Base-by-base conservation (phyloP, 2,797 vertebrate genomes). In the Bovichtus variegatus region DNA sequence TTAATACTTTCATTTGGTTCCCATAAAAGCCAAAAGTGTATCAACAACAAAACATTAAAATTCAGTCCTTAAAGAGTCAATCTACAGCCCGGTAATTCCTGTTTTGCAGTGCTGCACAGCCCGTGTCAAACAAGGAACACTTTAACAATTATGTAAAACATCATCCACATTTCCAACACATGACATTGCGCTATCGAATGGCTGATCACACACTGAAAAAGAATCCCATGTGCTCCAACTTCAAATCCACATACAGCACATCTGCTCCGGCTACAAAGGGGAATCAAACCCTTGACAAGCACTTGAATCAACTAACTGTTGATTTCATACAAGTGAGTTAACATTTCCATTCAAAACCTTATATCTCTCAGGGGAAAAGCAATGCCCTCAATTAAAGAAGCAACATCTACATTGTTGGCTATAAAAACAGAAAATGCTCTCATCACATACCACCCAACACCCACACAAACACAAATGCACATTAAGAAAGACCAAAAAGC, bases 101-200 rank as follows among this genome's bases (percentile, higher is more conserved):
- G 67, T 61, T 88, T 71, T 59, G 70, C 41, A 31, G 58, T 23
- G 44, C 78, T 67, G 36, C 68, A 59, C 46, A 59, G 71, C 64
- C 43, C 9, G 61, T 55, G 74, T 88, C 76, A 90, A 86, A 92
- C 82, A 87, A 91, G 82, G 86, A 87, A 87, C 71, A 89, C 79
- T 84, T 77, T 90, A 43, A 89, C 86, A 90, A 87, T 92, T 78
- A 93, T 92, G 89, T 89, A 89, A 89, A 94, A 84, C 87, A 86
- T 89, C 87, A 88, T 90, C 87, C 89, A 83, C 82, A 78, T 91
- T 89, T 88, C 82, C 76, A 86, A 80, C 83, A 82, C 83, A 79
- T 88, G 88, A 91, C 78, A 86, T 71, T 5, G 7, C 50, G n/a
- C 73, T 86, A 87, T 84, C 67, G 47, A 91, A 76, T 73, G 72